Conservation (phyloP, 2,113 vertebrate genomes). For the Apteryx mantelli region DNA sequence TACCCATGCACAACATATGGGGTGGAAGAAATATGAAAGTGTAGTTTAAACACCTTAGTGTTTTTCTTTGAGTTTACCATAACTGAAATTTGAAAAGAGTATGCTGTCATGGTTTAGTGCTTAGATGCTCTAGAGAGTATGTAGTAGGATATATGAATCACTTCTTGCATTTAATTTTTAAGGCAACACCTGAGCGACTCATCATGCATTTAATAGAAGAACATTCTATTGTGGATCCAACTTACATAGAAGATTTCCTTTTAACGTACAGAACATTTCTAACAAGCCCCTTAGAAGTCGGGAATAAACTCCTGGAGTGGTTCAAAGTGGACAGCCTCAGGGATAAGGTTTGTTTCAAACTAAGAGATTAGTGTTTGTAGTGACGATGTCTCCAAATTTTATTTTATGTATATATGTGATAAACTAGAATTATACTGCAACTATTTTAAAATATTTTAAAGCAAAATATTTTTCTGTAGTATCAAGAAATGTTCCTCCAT, state of each 20-base stretch:
- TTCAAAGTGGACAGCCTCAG: constrained; percentile 90
- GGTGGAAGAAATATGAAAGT: not conserved
- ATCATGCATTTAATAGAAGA: constrained; percentile 98
- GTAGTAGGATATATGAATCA: not conserved
- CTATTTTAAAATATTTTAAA: not conserved
- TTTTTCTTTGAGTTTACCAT: not conserved
- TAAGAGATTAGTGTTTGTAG: not conserved
- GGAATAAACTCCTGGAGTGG: constrained; percentile 94
- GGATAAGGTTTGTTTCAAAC: constrained; percentile 86
- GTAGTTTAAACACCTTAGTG: not conserved
- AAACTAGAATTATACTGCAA: not conserved
- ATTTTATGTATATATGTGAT: too few species aligned
- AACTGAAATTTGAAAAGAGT: not conserved
- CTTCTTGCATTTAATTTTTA: constrained; percentile 58
- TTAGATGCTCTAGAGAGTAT: not conserved
- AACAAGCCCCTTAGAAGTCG: constrained; percentile 91
- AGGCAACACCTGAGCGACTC: constrained; percentile 94
- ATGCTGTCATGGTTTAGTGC: not conserved
- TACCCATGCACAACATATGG: not conserved
- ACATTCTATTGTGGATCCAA: constrained; percentile 96
- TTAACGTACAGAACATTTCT: constrained; percentile 95
- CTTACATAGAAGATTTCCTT: constrained; percentile 97
- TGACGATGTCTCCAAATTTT: not conserved
- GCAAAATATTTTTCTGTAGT: not conserved
- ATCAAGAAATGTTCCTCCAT: not conserved